Base-by-base conservation (phyloP, 2,888 invertebrate species). In the Andrena dorsata region DNA sequence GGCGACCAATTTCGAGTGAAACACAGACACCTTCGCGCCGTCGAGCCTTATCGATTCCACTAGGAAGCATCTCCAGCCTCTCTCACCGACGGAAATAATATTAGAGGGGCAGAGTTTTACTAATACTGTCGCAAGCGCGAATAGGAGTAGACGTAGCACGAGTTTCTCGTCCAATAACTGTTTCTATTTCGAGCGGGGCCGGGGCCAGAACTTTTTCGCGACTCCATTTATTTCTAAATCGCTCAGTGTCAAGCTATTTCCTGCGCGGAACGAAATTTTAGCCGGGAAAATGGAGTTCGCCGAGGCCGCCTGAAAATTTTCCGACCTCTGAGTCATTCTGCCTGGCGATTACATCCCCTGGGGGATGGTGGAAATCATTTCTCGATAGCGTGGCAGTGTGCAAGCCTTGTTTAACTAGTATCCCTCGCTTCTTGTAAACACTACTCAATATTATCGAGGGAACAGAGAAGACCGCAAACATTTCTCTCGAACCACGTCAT, bases 141-240 rank as follows among this genome's bases (percentile, higher is more conserved):
- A 69, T 49, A n/a, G 66, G 60, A 1, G 41, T 64, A 35, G 49
- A 35, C 20, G 58, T 16, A 23, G 26, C 20, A 28, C 7, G 23
- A 32, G 51, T 66, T 35, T 35, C 61, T 66, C 26, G 56, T 73
- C 73, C 66, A 73, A 66, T 78, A 69, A 79, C 41, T 69, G 32
- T 64, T 69, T 80, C 74, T 80, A 69, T 80, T 74, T 51, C 68
- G 35, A 79, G 32, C 60, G 20, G 47, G 41, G 6, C 30, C 23
- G 8, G 41, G 47, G 51, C 58, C 23, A 28, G 20, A 75, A 82
- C 60, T 80, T 82, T 80, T 70, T 70, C 81, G 75, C 80, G 30
- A 47, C 60, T 82, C 70, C 70, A 66, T 82, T 82, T 82, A 82
- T 82, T 80, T 80, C 80, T 60, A 80, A 80, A 82, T 82, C 69